Evolutionary conservation across 2,888 invertebrate species (phyloP).

Genomic region (Tetragonisca angustula): DNA sequence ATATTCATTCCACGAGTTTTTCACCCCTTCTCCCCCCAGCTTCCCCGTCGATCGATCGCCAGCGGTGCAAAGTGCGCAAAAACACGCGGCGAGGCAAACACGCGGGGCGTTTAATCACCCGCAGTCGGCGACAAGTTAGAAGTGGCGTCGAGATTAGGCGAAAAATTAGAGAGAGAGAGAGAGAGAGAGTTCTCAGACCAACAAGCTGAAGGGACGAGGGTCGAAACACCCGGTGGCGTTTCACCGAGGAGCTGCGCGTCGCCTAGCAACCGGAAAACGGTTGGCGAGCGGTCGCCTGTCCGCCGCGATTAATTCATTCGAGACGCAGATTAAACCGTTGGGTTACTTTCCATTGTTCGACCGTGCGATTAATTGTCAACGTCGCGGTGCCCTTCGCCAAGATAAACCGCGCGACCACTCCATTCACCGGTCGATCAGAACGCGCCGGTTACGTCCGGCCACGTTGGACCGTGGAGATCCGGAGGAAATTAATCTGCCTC

Average conservation of each 20-base stretch:
- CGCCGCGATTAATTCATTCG: conserved; percentile 61
- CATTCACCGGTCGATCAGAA: conserved; percentile 42
- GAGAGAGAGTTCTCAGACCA: conserved; percentile 7
- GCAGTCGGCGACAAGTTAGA: conserved; percentile 49
- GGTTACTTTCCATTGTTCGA: conserved; percentile 65
- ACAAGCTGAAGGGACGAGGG: not conserved
- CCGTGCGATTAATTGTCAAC: conserved; percentile 40
- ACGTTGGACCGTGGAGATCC: not conserved
- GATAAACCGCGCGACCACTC: conserved; percentile 43
- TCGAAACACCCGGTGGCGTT: conserved; percentile 17
- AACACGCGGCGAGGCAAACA: conserved; percentile 25
- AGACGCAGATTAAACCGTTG: conserved; percentile 64
- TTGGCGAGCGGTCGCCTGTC: conserved; percentile 42
- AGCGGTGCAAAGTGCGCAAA: not conserved
- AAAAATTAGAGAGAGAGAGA: conserved; percentile 55
- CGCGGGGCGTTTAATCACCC: conserved; percentile 45
- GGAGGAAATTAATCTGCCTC: conserved; percentile 8
- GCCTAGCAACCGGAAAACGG: conserved; percentile 68
- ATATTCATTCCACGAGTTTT: conserved; percentile 50
- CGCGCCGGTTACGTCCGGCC: not conserved
- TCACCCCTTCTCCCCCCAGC: not conserved
- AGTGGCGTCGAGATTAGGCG: conserved; percentile 62
- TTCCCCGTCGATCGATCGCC: conserved; percentile 29
- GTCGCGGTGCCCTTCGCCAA: conserved; percentile 29
- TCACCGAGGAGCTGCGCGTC: conserved; percentile 56